phyloP scores from a whole-genome alignment of 1,140 invertebrate genomes.

The Calliopsis andreniformis region DNA sequence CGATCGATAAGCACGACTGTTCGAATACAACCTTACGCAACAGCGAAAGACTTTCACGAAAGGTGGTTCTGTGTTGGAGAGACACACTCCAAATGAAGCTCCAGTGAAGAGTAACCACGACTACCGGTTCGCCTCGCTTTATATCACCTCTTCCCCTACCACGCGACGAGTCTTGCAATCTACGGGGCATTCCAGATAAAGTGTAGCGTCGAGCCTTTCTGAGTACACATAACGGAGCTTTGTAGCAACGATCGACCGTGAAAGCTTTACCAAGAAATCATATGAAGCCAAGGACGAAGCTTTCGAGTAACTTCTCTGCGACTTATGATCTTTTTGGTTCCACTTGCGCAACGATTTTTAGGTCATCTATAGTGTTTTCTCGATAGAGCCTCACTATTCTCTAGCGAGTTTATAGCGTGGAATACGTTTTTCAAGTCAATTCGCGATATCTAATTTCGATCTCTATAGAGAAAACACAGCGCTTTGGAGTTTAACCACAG shows the following conservation, averaged over 20 bases:
- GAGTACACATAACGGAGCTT: slow-evolving; percentile 14
- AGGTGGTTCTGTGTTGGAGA: not conserved
- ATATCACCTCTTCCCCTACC: slow-evolving; percentile 38
- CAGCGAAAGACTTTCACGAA: slow-evolving; percentile 9
- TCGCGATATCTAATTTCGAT: too few species aligned
- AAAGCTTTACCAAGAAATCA: slow-evolving; percentile 47
- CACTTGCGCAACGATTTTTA: too few species aligned
- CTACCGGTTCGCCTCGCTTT: slow-evolving; percentile 22
- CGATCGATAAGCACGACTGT: not conserved
- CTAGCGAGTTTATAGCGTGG: too few species aligned
- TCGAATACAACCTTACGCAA: slow-evolving; percentile 40
- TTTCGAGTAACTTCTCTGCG: not conserved
- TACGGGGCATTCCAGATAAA: slow-evolving; percentile 46
- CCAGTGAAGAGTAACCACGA: slow-evolving; percentile 38
- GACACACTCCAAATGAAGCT: too few species aligned
- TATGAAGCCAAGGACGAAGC: slow-evolving; percentile 11
- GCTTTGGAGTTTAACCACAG: too few species aligned
- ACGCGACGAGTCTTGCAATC: not conserved
- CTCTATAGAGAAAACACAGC: too few species aligned
- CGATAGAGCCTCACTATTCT: too few species aligned
- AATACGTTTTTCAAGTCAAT: too few species aligned
- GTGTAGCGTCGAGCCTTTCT: not conserved
- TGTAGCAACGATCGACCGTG: slow-evolving; percentile 39
- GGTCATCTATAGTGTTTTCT: too few species aligned
- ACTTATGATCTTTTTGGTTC: not conserved